Evolutionary conservation across 1,140 invertebrate species (phyloP).

Genomic region (Prorops nasuta): DNA sequence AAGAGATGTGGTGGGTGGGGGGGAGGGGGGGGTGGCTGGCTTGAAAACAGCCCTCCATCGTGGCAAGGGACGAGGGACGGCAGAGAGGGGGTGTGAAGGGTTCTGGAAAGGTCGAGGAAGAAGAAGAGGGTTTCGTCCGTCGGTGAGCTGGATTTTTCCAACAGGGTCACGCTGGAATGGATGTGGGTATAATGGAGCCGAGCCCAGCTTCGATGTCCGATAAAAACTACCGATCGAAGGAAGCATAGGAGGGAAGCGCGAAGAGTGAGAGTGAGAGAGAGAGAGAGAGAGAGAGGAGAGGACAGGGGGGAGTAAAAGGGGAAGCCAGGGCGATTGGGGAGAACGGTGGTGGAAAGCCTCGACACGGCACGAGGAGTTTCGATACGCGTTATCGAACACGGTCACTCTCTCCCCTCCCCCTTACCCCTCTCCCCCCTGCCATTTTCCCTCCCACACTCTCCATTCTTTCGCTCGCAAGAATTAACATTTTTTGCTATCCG

Average conservation of each 20-base stretch:
- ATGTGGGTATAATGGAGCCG: background rate
- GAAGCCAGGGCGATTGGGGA: too few relatives aligned
- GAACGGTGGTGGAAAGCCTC: background rate
- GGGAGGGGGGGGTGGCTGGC: background rate
- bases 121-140: background rate
- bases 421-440: too few relatives aligned
- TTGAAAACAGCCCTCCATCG: too few relatives aligned
- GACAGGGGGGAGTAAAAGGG: too few relatives aligned
- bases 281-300: too few relatives aligned
- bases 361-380: background rate
- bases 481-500: too few relatives aligned
- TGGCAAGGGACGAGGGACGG: too few relatives aligned
- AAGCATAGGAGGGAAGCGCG: background rate
- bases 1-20: background rate
- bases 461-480: too few relatives aligned
- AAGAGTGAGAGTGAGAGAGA: background rate
- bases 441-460: too few relatives aligned
- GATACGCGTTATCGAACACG: background rate
- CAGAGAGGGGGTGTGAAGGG: background rate
- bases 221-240: background rate
- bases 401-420: too few relatives aligned
- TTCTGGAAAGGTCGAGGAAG: background rate
- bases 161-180: background rate
- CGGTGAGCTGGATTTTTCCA: background rate
- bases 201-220: background rate